A percentile compares a stretch with the other conserved stretches of the same genome.
Conservation (phyloP, 2,113 vertebrate genomes). For the Uria lomvia region DNA sequence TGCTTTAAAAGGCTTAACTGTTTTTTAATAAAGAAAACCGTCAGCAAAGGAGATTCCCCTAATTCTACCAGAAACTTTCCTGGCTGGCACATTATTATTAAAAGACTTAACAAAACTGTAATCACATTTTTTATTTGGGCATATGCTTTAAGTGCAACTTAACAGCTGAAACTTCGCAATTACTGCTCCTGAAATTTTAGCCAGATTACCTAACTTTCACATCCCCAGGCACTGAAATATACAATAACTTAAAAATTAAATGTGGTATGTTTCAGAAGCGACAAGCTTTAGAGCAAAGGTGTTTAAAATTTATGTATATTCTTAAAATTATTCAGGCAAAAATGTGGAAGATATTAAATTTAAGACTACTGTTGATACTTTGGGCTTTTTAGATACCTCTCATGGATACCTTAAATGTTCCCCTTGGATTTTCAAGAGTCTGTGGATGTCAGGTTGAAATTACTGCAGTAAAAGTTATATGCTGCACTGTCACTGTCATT, state of each 20-base stretch:
- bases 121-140: not conserved
- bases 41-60: not conserved
- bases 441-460: not conserved
- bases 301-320: not conserved
- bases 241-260: not conserved
- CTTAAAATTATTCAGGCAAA: not conserved
- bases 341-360: not conserved
- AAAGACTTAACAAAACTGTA: not conserved
- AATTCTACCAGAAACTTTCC: not conserved
- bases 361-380: not conserved
- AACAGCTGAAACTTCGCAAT: not conserved
- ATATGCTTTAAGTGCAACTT: not conserved
- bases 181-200: not conserved
- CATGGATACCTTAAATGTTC: not conserved
- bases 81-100: not conserved
- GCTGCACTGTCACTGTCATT: not conserved
- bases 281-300: not conserved
- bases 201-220: not conserved
- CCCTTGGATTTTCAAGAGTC: not conserved
- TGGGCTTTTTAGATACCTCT: not conserved
- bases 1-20: not conserved
- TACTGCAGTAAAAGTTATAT: not conserved
- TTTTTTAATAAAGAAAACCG: not conserved
- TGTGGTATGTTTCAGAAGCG: not conserved
- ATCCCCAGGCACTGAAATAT: not conserved